Evolutionary conservation across 2,888 invertebrate genomes (phyloP), one percentile per base, ranked within the genome.

Genomic region (Stegophylla sp.): DNA sequence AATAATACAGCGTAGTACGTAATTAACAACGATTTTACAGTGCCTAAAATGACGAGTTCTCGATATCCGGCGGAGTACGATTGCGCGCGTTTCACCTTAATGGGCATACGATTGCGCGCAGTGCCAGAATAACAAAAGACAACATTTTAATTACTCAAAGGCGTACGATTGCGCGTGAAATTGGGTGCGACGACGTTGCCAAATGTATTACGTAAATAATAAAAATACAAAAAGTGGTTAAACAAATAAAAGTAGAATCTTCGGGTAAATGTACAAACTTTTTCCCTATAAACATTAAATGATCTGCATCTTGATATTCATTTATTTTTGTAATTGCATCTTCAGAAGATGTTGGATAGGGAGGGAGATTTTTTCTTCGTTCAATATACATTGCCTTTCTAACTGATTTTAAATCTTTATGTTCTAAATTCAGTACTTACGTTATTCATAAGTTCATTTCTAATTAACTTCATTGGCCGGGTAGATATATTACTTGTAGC

Each of bases 401-500:
- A 67, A 48, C 17, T 15, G 17, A 67, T 67, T 67, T 67, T 34
- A 34, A 9, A 63, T 63, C 63, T 12, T 63, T 67, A 45, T 45
- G 7, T 23, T 67, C 67, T 23, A 67, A n/a, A 67, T 26, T 5
- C 67, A 3, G 67, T 48, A 67, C 26, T 26, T 64, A 43, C 43
- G 66, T 13, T 43, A 26, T 26, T 48, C 45, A 67, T 67, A 67
- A 48, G 67, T 67, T 67, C 15, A 67, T 1, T 48, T 45, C 45
- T 45, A 48, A 67, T 67, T 45, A 67, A 9, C 3, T 48, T 67
- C 26, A 45, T 67, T 26, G 26, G 48, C 48, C 48, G 43, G n/a
- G 67, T 67, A 48, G 48, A 3, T 48, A 67, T 67, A 2, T 0
- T 7, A 67, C 67, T 67, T 48, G 67, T 67, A 67, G 67, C 45